Evolutionary conservation across 1,140 invertebrate species (phyloP).

Genomic region (Habropoda laboriosa): DNA sequence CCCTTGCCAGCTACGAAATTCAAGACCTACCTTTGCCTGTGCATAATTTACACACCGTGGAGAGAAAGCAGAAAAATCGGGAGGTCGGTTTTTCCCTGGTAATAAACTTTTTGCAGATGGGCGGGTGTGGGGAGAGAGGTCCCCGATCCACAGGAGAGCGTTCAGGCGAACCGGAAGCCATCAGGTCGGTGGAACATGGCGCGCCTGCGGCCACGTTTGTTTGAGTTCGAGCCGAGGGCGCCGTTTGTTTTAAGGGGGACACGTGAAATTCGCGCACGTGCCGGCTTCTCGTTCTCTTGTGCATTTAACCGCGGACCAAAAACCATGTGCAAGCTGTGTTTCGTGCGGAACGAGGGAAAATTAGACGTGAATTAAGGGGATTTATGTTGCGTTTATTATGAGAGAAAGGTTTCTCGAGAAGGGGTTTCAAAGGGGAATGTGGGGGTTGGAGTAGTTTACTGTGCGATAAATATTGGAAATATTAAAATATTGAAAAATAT

Average conservation of each 20-base stretch:
- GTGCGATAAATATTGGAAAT: too few species aligned
- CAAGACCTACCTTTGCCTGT: neutral
- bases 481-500: too few species aligned
- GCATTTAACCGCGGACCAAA: constrained; percentile 6
- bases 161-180: neutral
- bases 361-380: neutral
- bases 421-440: too few species aligned
- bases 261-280: constrained; percentile 7
- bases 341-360: neutral
- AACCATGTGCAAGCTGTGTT: neutral
- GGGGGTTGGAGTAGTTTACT: too few species aligned
- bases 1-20: neutral
- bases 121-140: too few species aligned
- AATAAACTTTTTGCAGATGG: neutral
- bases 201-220: neutral
- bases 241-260: constrained; percentile 16
- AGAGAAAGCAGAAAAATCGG: too few species aligned
- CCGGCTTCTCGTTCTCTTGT: constrained; percentile 5
- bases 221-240: constrained; percentile 5
- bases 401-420: too few species aligned
- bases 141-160: too few species aligned
- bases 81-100: neutral
- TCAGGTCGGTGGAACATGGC: neutral
- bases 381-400: neutral
- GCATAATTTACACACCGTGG: neutral